Conservation (phyloP, 2,113 vertebrate species). For the Perognathus longimembris region DNA sequence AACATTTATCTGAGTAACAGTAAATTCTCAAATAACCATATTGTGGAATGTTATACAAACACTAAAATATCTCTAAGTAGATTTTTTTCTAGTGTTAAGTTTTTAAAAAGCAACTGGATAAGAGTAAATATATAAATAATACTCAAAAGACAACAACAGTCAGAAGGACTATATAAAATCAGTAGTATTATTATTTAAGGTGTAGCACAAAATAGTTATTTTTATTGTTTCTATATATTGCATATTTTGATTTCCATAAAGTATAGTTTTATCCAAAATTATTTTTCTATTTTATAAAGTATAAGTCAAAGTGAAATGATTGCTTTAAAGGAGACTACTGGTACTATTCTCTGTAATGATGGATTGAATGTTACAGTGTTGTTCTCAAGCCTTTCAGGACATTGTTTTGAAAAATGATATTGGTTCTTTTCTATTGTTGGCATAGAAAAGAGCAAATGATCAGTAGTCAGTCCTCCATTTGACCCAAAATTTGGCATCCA, state of each 20-base stretch:
- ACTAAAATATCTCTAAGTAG: slow-evolving; percentile 30
- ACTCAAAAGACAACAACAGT: not conserved
- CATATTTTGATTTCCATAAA: slow-evolving; percentile 24
- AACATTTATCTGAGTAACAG: slow-evolving; percentile 33
- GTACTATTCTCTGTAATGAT: not conserved
- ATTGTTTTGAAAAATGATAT: slow-evolving; percentile 26
- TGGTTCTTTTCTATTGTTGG: slow-evolving; percentile 42
- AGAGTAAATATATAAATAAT: not conserved
- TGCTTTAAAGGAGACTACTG: not conserved
- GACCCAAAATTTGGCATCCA: slow-evolving; percentile 62
- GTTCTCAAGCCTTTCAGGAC: slow-evolving; percentile 15
- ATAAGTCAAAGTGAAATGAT: not conserved
- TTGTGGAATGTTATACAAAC: not conserved
- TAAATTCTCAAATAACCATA: not conserved
- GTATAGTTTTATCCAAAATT: not conserved
- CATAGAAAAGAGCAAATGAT: slow-evolving; percentile 62
- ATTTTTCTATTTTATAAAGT: slow-evolving; percentile 30
- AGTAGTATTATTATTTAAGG: not conserved
- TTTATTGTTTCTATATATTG: slow-evolving; percentile 8
- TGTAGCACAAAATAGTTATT: not conserved
- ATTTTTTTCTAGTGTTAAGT: slow-evolving; percentile 4
- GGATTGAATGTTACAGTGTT: not conserved
- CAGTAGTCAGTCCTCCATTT: slow-evolving; percentile 59
- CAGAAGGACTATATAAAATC: not conserved
- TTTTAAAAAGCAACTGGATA: not conserved